Evolutionary conservation across 2,888 invertebrate species (phyloP).

Genomic region (Drosophila anceps): DNA sequence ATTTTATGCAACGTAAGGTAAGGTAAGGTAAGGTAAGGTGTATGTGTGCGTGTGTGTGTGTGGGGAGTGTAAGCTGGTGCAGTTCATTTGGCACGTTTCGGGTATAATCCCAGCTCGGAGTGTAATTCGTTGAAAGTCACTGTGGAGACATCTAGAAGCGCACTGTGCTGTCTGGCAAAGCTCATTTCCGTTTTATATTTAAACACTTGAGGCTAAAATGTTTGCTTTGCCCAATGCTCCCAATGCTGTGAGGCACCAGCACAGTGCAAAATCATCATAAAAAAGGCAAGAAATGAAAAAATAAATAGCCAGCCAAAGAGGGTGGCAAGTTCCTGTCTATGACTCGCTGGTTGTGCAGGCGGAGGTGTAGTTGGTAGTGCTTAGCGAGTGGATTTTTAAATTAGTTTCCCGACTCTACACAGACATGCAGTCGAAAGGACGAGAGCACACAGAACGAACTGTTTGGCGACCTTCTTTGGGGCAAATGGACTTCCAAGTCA

Average conservation of each 20-base stretch:
- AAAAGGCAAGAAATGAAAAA: conserved; percentile 76
- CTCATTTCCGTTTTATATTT: conserved; percentile 81
- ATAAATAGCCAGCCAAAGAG: conserved; percentile 53
- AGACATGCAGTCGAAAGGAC: conserved; percentile 21
- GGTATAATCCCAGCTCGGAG: conserved; percentile 46
- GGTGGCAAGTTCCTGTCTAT: conserved; percentile 22
- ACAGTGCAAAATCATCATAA: conserved; percentile 73
- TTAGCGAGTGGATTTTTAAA: conserved; percentile 81
- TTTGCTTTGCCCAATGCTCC: conserved; percentile 69
- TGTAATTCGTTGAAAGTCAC: conserved; percentile 46
- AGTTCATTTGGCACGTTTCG: conserved; percentile 70
- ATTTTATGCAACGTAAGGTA: neutral
- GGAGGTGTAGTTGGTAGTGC: conserved; percentile 53
- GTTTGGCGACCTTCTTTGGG: conserved; percentile 46
- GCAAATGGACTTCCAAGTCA: conserved; percentile 64
- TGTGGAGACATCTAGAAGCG: conserved; percentile 21
- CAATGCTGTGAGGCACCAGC: conserved; percentile 24
- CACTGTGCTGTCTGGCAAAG: conserved; percentile 48
- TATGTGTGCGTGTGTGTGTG: neutral
- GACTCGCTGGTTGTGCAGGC: conserved; percentile 14
- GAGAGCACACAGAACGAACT: conserved; percentile 15
- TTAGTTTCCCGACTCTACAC: conserved; percentile 68
- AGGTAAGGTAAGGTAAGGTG: neutral
- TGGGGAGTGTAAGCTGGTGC: conserved; percentile 21
- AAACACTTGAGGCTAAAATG: conserved; percentile 80